Evolutionary conservation across 2,888 invertebrate genomes (phyloP).

Genomic region (Dolichomitus sp.): DNA sequence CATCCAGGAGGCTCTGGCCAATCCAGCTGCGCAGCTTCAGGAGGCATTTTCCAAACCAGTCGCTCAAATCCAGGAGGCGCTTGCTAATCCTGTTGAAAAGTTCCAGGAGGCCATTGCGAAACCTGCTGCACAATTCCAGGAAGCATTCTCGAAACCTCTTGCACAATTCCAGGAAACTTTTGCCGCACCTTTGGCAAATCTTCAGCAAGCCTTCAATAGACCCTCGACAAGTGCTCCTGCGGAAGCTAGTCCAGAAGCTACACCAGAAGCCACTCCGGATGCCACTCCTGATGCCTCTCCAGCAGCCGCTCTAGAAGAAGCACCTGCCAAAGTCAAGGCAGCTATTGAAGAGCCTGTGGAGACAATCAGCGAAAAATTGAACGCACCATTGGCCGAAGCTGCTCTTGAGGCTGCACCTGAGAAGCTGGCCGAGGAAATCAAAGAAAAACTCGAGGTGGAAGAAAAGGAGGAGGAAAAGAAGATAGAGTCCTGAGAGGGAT

Average conservation of each 20-base stretch:
- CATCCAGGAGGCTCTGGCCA: slow-evolving; percentile 30
- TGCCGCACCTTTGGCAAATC: background rate
- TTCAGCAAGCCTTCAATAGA: background rate
- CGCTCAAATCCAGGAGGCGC: slow-evolving; percentile 7
- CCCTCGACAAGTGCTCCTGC: background rate
- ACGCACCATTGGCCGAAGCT: background rate
- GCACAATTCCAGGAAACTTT: slow-evolving; percentile 37
- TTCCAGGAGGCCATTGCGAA: background rate
- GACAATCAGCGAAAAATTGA: slow-evolving; percentile 33
- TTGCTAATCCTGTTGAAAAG: slow-evolving; percentile 16
- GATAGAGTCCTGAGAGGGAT: slow-evolving; percentile 44
- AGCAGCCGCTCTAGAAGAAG: background rate
- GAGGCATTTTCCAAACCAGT: slow-evolving; percentile 34
- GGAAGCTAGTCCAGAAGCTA: background rate
- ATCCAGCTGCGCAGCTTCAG: slow-evolving; percentile 33
- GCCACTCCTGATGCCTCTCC: too few relatives aligned
- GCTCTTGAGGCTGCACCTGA: slow-evolving; percentile 13
- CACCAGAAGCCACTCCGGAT: background rate
- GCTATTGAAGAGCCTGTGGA: background rate
- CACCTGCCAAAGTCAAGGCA: slow-evolving; percentile 21
- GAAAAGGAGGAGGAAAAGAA: slow-evolving; percentile 53
- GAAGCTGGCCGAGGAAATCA: slow-evolving; percentile 5
- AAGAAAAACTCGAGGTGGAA: slow-evolving; percentile 41
- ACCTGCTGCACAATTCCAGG: slow-evolving; percentile 15
- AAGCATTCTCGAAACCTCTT: background rate